phyloP scores from a whole-genome alignment of 2,888 invertebrate species.

The Vesta saturnalis region DNA sequence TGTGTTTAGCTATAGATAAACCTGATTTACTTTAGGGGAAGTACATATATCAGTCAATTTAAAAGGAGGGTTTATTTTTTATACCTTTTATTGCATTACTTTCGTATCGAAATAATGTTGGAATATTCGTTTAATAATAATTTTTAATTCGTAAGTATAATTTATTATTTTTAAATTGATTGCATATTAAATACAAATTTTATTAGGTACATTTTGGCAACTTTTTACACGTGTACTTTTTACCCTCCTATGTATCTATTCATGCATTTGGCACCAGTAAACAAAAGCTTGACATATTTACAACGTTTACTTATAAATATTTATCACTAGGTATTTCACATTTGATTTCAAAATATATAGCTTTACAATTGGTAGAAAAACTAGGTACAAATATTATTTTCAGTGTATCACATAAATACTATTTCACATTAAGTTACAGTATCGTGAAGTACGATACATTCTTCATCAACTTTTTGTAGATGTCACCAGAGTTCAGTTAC shows the following conservation, averaged over 20 bases:
- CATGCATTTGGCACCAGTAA: neutral
- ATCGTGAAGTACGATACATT: conserved; percentile 59
- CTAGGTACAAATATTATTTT: conserved; percentile 36
- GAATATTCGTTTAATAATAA: too few species aligned
- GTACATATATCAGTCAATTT: too few species aligned
- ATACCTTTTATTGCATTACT: too few species aligned
- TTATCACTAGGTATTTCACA: conserved; percentile 12
- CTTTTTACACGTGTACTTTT: too few species aligned
- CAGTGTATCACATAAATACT: conserved; percentile 44
- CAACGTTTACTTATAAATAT: neutral
- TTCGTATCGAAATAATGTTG: too few species aligned
- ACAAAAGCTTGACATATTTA: neutral
- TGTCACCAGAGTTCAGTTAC: conserved; percentile 79
- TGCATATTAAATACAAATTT: neutral
- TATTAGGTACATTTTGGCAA: neutral
- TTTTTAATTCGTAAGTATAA: neutral
- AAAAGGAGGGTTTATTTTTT: too few species aligned
- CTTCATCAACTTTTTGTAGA: conserved; percentile 65
- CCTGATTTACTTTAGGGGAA: too few species aligned
- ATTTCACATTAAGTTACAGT: conserved; percentile 42
- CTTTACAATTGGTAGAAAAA: conserved; percentile 39
- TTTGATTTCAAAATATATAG: conserved; percentile 24
- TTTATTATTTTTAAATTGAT: neutral
- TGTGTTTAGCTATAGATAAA: too few species aligned
- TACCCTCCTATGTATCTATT: neutral